phyloP scores from a whole-genome alignment of 2,888 invertebrate genomes.

The Nephrocerus scutellatus region DNA sequence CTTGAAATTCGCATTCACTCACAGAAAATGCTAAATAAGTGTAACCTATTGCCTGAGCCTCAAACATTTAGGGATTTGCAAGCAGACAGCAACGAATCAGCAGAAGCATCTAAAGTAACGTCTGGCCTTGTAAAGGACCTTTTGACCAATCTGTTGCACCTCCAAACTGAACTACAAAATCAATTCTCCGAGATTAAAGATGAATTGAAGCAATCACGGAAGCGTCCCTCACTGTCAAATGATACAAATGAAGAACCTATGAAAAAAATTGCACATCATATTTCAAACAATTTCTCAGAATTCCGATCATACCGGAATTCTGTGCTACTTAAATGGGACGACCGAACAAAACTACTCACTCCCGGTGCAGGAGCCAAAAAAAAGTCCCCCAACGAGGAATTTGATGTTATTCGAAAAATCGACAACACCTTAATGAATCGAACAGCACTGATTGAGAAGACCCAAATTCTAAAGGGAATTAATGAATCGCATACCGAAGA shows the following conservation, averaged over 20 bases:
- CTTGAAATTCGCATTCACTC: slow-evolving; percentile 81
- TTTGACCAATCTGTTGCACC: slow-evolving; percentile 56
- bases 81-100: slow-evolving; percentile 50
- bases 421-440: slow-evolving; percentile 75
- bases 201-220: slow-evolving; percentile 49
- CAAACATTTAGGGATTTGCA: slow-evolving; percentile 49
- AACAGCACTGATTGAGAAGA: slow-evolving; percentile 66
- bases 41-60: slow-evolving; percentile 71
- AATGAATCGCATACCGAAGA: slow-evolving; percentile 40
- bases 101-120: slow-evolving; percentile 50
- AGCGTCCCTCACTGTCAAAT: slow-evolving; percentile 24
- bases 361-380: slow-evolving; percentile 55
- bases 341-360: slow-evolving; percentile 72
- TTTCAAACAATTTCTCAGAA: slow-evolving; percentile 53
- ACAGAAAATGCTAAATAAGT: slow-evolving; percentile 68
- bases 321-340: slow-evolving; percentile 90
- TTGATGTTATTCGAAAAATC: slow-evolving; percentile 61
- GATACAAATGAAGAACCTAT: slow-evolving; percentile 8
- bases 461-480: slow-evolving; percentile 70
- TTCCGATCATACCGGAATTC: slow-evolving; percentile 67
- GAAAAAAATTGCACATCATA: slow-evolving; percentile 47
- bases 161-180: slow-evolving; percentile 57
- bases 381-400: slow-evolving; percentile 50
- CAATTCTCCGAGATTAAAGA: slow-evolving; percentile 64
- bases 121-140: slow-evolving; percentile 53